Percentiles rank a stretch among this genome's conserved stretches.
Evolutionary conservation across 2,888 invertebrate genomes (phyloP).

Genomic region (Phymatocera aterrima): DNA sequence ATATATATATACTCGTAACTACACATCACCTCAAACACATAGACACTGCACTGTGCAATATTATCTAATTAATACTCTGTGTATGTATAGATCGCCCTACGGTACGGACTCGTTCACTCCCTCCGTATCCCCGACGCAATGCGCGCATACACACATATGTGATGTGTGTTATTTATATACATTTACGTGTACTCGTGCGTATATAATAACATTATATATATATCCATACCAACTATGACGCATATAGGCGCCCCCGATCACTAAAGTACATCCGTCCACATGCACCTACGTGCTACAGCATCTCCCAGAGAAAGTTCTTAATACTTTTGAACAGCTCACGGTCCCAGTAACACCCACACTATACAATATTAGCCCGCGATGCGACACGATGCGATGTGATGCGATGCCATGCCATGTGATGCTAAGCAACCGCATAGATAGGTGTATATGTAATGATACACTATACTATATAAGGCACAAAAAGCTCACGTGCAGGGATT

Average conservation of each 20-base stretch:
- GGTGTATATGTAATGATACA: background rate
- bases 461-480: background rate
- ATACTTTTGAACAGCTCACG: background rate
- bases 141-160: too few relatives aligned
- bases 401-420: too few relatives aligned
- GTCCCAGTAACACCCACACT: background rate
- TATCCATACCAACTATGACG: background rate
- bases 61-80: too few relatives aligned
- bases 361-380: background rate
- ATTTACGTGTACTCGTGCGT: too few relatives aligned
- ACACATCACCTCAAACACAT: too few relatives aligned
- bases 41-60: too few relatives aligned
- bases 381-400: too few relatives aligned
- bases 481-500: slow-evolving; percentile 24
- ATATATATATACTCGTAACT: too few relatives aligned
- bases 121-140: too few relatives aligned
- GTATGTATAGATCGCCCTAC: too few relatives aligned
- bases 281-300: background rate
- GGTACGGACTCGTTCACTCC: too few relatives aligned
- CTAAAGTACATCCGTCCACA: slow-evolving; percentile 18
- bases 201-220: background rate
- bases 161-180: too few relatives aligned
- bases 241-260: slow-evolving; percentile 33
- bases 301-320: slow-evolving; percentile 10
- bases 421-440: background rate